Evolutionary conservation across 2,888 invertebrate species (phyloP).

Genomic region (Cacoxenus indagator): DNA sequence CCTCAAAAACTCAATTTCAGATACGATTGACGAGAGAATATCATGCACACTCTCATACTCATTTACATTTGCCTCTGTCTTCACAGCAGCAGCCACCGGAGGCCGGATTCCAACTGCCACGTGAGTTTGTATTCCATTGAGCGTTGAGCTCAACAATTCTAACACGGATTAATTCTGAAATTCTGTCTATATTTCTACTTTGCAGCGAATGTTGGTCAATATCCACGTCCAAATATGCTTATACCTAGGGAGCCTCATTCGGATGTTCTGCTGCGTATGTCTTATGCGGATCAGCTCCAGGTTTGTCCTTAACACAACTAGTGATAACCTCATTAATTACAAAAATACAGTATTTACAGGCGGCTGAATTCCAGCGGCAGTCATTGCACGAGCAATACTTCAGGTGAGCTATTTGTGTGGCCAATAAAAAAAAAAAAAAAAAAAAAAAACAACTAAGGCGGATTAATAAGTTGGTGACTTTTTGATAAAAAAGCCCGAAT

Average conservation of each 20-base stretch:
- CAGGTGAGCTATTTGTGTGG: slow-evolving; percentile 58
- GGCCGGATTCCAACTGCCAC: slow-evolving; percentile 75
- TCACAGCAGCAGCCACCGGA: slow-evolving; percentile 82
- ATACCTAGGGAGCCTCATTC: slow-evolving; percentile 71
- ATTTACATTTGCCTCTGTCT: slow-evolving; percentile 92
- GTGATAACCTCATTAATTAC: slow-evolving; percentile 69
- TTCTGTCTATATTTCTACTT: slow-evolving; percentile 9
- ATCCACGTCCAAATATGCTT: slow-evolving; percentile 72
- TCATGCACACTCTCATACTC: slow-evolving; percentile 93
- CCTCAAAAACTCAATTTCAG: slow-evolving; percentile 72
- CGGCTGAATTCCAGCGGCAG: slow-evolving; percentile 71
- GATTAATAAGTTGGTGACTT: not conserved
- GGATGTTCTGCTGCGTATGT: slow-evolving; percentile 71
- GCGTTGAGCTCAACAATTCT: not conserved
- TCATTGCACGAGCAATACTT: slow-evolving; percentile 72
- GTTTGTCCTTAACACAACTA: slow-evolving; percentile 65
- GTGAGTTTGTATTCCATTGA: slow-evolving; percentile 72
- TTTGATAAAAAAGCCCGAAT: not conserved
- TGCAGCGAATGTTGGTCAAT: slow-evolving; percentile 71
- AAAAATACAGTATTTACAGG: slow-evolving; percentile 71
- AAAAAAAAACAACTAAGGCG: not conserved
- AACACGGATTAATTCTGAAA: not conserved
- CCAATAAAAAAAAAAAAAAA: not conserved
- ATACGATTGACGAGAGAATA: slow-evolving; percentile 95
- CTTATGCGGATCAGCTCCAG: slow-evolving; percentile 72